Evolutionary conservation across 2,888 invertebrate genomes (phyloP), one percentile per base, ranked within the genome.

Genomic region (Drosophila peninsularis): DNA sequence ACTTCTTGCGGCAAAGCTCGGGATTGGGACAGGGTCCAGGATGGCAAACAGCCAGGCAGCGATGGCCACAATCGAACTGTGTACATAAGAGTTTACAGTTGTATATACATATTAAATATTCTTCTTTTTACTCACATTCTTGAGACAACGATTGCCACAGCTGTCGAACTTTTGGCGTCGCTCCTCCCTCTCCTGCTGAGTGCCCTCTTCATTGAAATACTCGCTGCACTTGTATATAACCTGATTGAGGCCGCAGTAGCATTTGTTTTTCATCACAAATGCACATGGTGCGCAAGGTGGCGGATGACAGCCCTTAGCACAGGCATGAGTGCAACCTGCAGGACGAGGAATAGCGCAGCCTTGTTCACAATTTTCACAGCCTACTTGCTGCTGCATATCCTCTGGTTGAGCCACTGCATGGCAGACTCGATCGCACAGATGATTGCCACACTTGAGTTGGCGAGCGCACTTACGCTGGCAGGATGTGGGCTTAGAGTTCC

Each of bases 71-170:
- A 9, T 94, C 91, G 90, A 96, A 95, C 95, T 97, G 90, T 36
- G 71, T 3, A n/a, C 2, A 36, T 0, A 27, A 37, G 6, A 37
- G 9, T 52, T n/a, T 17, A 37, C 1, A 37, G 5, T 21, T n/a
- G n/a, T n/a, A 36, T 9, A 24, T 2, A 21, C 5, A 24, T 27
- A n/a, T 52, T 14, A 10, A 21, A 6, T 37, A 24, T 27, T n/a
- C 3, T 27, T 1, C 11, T 42, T 5, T 11, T 47, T 32, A 64
- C 93, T 92, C 91, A 96, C 96, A 92, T 94, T 95, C 93, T 96
- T 96, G 0, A 97, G 96, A 89, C 98, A 98, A 73, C 96, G 96
- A 90, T 97, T 96, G 41, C 96, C 96, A 90, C 98, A 98, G 27
- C 94, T 89, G 58, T 83, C 82, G 17, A 91, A 63, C 54, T 82